Evolutionary conservation across 1,140 invertebrate species (phyloP).

Genomic region (Camponotus pennsylvanicus): DNA sequence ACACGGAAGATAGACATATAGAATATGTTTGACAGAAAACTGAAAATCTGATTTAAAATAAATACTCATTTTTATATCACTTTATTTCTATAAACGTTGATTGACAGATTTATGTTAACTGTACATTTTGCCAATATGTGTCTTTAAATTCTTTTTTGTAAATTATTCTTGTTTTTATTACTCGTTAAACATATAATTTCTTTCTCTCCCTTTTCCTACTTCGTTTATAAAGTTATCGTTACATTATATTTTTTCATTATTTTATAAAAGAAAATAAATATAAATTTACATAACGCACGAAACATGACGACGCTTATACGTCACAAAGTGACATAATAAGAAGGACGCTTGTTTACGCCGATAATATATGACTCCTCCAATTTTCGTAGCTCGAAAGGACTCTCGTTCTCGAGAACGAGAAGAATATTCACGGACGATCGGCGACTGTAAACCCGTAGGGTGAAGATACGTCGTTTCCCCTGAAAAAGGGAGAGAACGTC

Average conservation of each 20-base stretch:
- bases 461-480: slow-evolving; percentile 18
- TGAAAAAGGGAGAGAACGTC: slow-evolving; percentile 47
- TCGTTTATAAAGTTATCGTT: background rate
- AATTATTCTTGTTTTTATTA: background rate
- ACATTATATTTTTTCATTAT: slow-evolving; percentile 3
- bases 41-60: background rate
- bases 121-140: background rate
- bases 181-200: background rate
- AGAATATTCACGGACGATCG: slow-evolving; percentile 56
- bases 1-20: background rate
- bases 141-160: background rate
- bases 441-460: slow-evolving; percentile 39
- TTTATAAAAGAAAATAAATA: slow-evolving; percentile 13
- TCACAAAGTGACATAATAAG: slow-evolving; percentile 11
- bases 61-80: background rate
- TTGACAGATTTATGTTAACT: background rate
- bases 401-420: slow-evolving; percentile 56
- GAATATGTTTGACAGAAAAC: background rate
- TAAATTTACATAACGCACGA: slow-evolving; percentile 1
- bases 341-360: slow-evolving; percentile 35
- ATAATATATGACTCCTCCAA: slow-evolving; percentile 67
- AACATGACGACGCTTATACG: slow-evolving; percentile 23
- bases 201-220: background rate
- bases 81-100: background rate
- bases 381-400: slow-evolving; percentile 63